Evolutionary conservation across 1,140 invertebrate species (phyloP), one percentile per base, ranked within the genome.

Genomic region (Hydropsyche tenuis): DNA sequence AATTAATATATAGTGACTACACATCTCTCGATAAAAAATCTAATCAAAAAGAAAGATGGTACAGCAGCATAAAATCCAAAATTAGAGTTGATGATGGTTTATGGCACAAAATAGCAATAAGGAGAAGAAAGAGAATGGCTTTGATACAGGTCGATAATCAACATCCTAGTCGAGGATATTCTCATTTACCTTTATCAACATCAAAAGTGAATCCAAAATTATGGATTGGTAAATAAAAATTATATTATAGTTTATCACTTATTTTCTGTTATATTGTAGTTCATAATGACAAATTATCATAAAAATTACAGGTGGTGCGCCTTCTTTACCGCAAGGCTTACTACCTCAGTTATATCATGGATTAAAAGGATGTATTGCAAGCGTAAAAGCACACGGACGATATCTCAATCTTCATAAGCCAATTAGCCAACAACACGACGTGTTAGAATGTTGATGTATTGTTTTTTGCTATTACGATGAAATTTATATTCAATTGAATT

Each of bases 141-240:
- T 87, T 87, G 78, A 82, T 94, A 46, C 88, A 90, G 79, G 88
- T 94, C 9, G 93, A 94, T 80, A 86, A 88, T 46, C 84, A 87
- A 68, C 80, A 85, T n/a, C 86, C 89, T 4, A 84, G 89, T 1
- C 88, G 87, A 77, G 88, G 86, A 18, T 86, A 88, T 75, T 88
- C 91, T 22, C 86, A 88, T 68, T 84, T 85, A 42, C 88, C 91
- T 64, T 87, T 91, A 27, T 88, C 89, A 56, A 87, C 89, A 75
- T 87, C 93, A 73, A 90, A 91, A 79, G 90, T 91, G 9, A 91
- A 93, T 83, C 90, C 91, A 20, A 88, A 89, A 76, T 80, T 93
- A 64, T 94, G 91, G 91, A 90, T 94, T 78, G 92, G 92, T 90
- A 81, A 79, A 79, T 77, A 18, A 23, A 56, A 6, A 27, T 7